A percentile compares a stretch with the other conserved stretches of the same genome.
These are phyloP conservation scores for Drosophila sechellia DNA, from an alignment of 1,140 invertebrate species.

Conservation along the genomic window DNA sequence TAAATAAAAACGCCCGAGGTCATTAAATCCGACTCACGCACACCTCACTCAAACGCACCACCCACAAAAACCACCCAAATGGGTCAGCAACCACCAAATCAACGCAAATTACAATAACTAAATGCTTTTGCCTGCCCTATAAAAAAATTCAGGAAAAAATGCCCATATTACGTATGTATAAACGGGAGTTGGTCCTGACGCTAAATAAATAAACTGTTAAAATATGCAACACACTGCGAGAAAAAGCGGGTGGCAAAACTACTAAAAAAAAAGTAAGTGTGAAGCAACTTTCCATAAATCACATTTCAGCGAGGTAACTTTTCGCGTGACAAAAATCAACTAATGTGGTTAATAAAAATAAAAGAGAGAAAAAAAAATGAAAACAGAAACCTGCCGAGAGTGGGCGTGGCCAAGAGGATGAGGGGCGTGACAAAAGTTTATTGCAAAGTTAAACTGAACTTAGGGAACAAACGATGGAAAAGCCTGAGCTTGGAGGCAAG, in stretches of 20 bases:
- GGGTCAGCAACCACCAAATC: slow-evolving; percentile 27
- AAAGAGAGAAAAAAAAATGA: slow-evolving; percentile 15
- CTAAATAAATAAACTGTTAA: slow-evolving; percentile 79
- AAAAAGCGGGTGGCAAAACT: background rate
- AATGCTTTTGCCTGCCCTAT: slow-evolving; percentile 50
- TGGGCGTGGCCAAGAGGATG: background rate
- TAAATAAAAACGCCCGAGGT: slow-evolving; percentile 51
- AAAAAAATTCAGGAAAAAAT: slow-evolving; percentile 19
- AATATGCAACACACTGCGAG: slow-evolving; percentile 59
- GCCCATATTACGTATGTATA: slow-evolving; percentile 28
- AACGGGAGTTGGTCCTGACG: slow-evolving; percentile 42
- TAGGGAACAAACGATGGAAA: slow-evolving; percentile 69
- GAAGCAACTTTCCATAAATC: slow-evolving; percentile 78
- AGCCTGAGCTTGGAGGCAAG: slow-evolving; percentile 30
- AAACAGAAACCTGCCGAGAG: slow-evolving; percentile 21
- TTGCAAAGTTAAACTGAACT: slow-evolving; percentile 80
- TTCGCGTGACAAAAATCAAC: slow-evolving; percentile 82
- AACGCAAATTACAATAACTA: slow-evolving; percentile 73
- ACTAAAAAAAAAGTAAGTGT: slow-evolving; percentile 39
- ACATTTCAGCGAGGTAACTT: slow-evolving; percentile 66
- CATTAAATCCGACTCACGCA: slow-evolving; percentile 76
- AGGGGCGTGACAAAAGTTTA: slow-evolving; percentile 71
- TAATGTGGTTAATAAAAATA: slow-evolving; percentile 81
- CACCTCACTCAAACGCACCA: slow-evolving; percentile 26
- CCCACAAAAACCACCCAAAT: background rate